phyloP scores from a whole-genome alignment of 2,888 invertebrate genomes.

The Drosophila picticornis region DNA sequence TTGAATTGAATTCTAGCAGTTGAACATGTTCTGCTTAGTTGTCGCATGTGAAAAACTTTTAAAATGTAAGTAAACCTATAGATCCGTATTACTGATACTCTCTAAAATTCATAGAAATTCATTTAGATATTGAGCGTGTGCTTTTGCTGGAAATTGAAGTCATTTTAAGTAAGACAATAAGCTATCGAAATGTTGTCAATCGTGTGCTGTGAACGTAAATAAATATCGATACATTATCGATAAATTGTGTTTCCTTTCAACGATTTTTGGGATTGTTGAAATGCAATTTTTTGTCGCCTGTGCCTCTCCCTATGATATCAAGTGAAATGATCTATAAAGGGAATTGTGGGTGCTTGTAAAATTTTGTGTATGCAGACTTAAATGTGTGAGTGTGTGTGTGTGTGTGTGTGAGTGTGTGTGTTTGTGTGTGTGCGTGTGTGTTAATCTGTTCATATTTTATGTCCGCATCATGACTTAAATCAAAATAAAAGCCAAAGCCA shows the following conservation, averaged over 20 bases:
- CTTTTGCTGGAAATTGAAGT: not conserved
- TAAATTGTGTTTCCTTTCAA: not conserved
- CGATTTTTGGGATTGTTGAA: not conserved
- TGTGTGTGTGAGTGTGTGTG: conserved; percentile 3
- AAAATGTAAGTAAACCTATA: not conserved
- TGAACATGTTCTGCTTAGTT: not conserved
- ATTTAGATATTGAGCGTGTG: too few species aligned
- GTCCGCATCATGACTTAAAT: conserved; percentile 64
- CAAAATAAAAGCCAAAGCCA: conserved; percentile 50
- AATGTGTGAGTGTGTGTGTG: conserved; percentile 8
- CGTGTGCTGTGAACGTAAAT: too few species aligned
- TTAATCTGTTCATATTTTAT: conserved; percentile 67
- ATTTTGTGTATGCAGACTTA: not conserved
- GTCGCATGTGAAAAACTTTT: not conserved
- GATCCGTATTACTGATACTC: not conserved
- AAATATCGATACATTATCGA: not conserved
- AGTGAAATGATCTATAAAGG: not conserved
- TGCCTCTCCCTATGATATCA: not conserved
- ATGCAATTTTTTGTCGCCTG: not conserved
- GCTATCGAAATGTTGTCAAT: not conserved
- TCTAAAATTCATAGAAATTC: not conserved
- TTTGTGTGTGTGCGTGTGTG: conserved; percentile 11
- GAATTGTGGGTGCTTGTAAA: not conserved
- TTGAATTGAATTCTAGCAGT: not conserved
- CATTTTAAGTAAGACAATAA: not conserved